Evolutionary conservation across 2,113 vertebrate species (phyloP), one percentile per base, ranked within the genome.

Genomic region (Ammodytes dubius): DNA sequence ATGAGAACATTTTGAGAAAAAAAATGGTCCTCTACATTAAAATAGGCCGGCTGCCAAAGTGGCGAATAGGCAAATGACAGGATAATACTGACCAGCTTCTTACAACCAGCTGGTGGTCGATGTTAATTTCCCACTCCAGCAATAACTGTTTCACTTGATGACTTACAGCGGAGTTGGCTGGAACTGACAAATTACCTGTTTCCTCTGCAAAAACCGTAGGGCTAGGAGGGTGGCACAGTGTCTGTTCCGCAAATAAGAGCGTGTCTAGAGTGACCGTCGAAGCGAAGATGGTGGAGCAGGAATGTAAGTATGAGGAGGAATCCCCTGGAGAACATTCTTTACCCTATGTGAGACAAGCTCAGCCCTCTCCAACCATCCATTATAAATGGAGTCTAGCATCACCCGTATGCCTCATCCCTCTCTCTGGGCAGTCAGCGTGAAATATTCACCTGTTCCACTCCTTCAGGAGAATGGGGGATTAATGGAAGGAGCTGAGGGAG

Each of bases 371-470:
- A 75, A 66, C 82, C 88, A 93, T 94, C 87, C 85, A 91, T 94
- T 93, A 93, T 91, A 90, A 87, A 94, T 87, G 81, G 79, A 88
- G 84, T 72, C 70, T 64, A 72, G 65, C 47, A 35, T 91, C 87
- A 90, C 70, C 79, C 56, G 14, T 75, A 80, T 74, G 74, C 69
- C 83, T 89, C 76, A 85, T 87, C 84, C 73, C 82, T 88, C 87
- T 90, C 79, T 89, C 83, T 88, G 80, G 76, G 81, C 84, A 88
- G 75, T 43, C 85, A 65, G 79, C 59, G 79, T 88, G 86, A 93
- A 93, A 94, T 88, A 92, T 90, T 92, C 87, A 88, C 90, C 89
- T 92, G 89, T 85, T 93, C 77, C 78, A 79, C 81, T 92, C 77
- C 79, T 89, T 82, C 58, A 79, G 79, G 67, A 87, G 59, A 85